A percentile compares a stretch with the other conserved stretches of the same genome.
Conservation (phyloP, 2,113 vertebrate genomes). For the Numida meleagris region DNA sequence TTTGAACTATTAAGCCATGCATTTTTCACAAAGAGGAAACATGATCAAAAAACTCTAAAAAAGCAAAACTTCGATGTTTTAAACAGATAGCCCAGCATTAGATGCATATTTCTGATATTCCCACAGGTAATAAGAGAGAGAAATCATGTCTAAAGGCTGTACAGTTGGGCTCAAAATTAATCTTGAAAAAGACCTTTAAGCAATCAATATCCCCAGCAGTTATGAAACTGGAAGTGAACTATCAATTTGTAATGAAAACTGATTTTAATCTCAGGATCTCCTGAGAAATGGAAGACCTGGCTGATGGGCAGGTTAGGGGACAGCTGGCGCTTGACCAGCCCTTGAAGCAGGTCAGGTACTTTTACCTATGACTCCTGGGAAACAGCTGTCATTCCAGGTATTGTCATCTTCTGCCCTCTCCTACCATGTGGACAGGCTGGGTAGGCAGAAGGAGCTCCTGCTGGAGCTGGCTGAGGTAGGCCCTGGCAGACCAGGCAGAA, state of each 20-base stretch:
- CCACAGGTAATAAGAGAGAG: background rate
- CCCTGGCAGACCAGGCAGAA: background rate
- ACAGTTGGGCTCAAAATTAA: background rate
- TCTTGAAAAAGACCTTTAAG: background rate
- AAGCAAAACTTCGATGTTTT: background rate
- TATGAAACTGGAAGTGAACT: background rate
- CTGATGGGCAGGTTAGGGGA: background rate
- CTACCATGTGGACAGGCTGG: background rate
- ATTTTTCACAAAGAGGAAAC: background rate
- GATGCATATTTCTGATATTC: background rate
- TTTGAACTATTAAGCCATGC: background rate
- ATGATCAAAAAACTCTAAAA: background rate
- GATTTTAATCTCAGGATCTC: background rate
- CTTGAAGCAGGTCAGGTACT: background rate
- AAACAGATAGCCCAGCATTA: background rate
- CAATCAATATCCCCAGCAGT: background rate
- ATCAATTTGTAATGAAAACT: background rate
- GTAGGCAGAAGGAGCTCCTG: background rate
- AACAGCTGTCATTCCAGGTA: background rate
- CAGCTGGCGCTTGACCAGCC: background rate
- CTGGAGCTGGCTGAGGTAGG: background rate
- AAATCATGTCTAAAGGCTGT: background rate
- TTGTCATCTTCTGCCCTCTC: background rate
- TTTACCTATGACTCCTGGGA: background rate
- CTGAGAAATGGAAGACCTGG: background rate